These are phyloP conservation scores for Rhinatrema bivittatum DNA, from an alignment of 2,797 vertebrate genomes.

Conservation along the genomic window DNA sequence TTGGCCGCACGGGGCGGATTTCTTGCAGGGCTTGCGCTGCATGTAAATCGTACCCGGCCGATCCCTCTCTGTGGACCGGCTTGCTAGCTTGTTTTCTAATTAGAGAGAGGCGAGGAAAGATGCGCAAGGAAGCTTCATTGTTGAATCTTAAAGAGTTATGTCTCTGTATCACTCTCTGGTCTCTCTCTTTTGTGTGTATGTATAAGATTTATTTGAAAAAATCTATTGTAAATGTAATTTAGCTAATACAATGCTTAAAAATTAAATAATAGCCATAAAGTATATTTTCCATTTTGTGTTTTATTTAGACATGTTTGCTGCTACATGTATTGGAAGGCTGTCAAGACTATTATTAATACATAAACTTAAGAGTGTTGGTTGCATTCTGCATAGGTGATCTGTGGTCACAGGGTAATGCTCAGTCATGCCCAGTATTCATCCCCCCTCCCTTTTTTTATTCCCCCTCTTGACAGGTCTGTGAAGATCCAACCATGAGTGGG, in stretches of 20 bases:
- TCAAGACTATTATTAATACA: too few species aligned
- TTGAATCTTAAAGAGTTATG: constrained; percentile 23
- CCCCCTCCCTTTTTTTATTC: not conserved
- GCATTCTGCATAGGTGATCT: too few species aligned
- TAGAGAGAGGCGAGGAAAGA: constrained; percentile 27
- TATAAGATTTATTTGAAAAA: too few species aligned
- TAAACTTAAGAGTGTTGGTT: too few species aligned
- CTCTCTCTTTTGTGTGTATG: constrained; percentile 13
- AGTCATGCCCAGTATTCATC: not conserved
- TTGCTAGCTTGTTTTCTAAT: constrained; percentile 32
- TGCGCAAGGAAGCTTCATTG: constrained; percentile 23
- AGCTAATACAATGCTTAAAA: too few species aligned
- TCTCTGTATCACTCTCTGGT: too few species aligned
- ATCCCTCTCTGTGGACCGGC: constrained; percentile 34
- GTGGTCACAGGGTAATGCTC: too few species aligned
- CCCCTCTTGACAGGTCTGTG: constrained; percentile 28
- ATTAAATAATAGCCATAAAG: too few species aligned
- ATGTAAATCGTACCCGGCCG: constrained; percentile 40
- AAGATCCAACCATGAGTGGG: constrained; percentile 74
- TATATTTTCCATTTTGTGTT: too few species aligned
- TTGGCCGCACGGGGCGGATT: constrained; percentile 30
- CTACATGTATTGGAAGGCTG: too few species aligned
- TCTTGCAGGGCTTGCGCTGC: constrained; percentile 30
- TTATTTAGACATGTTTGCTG: too few species aligned
- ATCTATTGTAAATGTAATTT: too few species aligned